Percentiles rank a stretch among this genome's conserved stretches.
Evolutionary conservation across 1,140 invertebrate genomes (phyloP).

Genomic region (Bombus cullumanus): DNA sequence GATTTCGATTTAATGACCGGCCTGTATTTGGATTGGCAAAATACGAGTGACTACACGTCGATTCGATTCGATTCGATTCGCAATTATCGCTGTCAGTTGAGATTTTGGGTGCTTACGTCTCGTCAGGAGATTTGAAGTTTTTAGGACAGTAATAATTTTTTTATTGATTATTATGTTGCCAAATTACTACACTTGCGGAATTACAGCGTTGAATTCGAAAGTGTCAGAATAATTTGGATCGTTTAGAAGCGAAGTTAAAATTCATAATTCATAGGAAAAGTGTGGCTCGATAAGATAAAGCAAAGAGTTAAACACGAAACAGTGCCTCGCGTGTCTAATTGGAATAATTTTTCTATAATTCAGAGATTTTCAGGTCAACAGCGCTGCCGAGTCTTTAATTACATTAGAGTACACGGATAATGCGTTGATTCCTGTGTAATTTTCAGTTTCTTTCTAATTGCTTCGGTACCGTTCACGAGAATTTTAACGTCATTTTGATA

Average conservation of each 20-base stretch:
- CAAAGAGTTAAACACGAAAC: neutral
- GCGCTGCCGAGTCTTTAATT: too few species aligned
- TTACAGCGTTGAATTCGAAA: neutral
- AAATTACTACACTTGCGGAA: too few species aligned
- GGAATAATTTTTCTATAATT: neutral
- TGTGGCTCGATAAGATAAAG: neutral
- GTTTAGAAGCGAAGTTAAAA: too few species aligned
- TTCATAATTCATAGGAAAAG: neutral
- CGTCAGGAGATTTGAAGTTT: neutral
- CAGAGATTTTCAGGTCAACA: neutral
- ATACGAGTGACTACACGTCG: neutral
- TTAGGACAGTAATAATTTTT: too few species aligned
- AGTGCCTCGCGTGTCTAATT: neutral
- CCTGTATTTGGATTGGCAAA: neutral
- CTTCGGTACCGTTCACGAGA: neutral
- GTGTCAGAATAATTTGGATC: neutral
- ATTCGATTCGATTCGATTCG: neutral
- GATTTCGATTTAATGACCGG: conserved; percentile 2
- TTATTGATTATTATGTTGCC: too few species aligned
- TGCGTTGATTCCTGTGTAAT: neutral
- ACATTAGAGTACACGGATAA: neutral
- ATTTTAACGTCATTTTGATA: neutral
- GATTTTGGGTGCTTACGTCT: accelerated
- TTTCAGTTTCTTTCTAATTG: neutral
- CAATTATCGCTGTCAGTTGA: neutral